Evolutionary conservation across 2,113 vertebrate genomes (phyloP).

Genomic region (Zingel zingel): DNA sequence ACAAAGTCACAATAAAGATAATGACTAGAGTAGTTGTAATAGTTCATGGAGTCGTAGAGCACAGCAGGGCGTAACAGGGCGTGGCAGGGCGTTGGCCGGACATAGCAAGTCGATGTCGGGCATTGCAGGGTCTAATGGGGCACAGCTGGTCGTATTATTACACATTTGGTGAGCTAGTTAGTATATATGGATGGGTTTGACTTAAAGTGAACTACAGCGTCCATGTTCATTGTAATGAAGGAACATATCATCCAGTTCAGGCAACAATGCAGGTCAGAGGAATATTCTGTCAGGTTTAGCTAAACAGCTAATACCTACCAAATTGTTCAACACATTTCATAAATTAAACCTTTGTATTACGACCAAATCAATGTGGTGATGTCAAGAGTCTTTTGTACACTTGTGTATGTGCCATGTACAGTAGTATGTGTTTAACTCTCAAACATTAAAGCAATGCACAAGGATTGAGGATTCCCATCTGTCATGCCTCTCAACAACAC

Average conservation of each 20-base stretch:
- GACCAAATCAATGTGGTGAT: not conserved
- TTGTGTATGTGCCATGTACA: not conserved
- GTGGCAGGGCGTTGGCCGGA: too few species aligned
- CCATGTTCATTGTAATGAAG: not conserved
- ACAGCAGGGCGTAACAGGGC: too few species aligned
- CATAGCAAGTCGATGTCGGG: too few species aligned
- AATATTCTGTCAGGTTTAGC: not conserved
- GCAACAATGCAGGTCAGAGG: not conserved
- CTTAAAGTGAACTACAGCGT: not conserved
- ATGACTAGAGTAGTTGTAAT: too few species aligned
- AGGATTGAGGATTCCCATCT: constrained; percentile 30
- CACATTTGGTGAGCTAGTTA: not conserved
- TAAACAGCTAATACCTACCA: not conserved
- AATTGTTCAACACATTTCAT: not conserved
- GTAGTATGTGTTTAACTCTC: not conserved
- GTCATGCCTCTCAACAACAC: constrained; percentile 32
- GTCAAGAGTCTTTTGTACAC: not conserved
- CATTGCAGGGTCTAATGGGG: too few species aligned
- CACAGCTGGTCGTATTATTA: too few species aligned
- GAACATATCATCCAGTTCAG: not conserved
- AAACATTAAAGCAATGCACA: constrained; percentile 30
- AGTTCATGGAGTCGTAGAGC: too few species aligned
- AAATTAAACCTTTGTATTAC: not conserved
- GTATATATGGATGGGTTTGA: not conserved
- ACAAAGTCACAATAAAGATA: too few species aligned